Percentiles rank a stretch among this genome's conserved stretches.
These are phyloP conservation scores for Bothrops jararaca DNA, from an alignment of 2,113 vertebrate genomes.

Conservation along the genomic window DNA sequence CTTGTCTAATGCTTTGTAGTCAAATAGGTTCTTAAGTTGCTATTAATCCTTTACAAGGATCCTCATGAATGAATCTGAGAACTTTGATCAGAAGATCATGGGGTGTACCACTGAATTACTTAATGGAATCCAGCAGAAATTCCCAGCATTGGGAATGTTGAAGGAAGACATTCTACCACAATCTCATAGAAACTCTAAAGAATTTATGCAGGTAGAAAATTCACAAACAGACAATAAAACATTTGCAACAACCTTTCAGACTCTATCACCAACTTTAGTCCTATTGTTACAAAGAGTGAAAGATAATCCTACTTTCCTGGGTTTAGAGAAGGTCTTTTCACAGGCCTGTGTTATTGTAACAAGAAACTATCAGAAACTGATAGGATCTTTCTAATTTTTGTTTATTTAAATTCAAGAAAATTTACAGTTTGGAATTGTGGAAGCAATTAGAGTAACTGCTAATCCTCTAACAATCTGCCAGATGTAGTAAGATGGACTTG, in stretches of 20 bases:
- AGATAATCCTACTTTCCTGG: not conserved
- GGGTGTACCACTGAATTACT: not conserved
- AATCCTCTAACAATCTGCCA: not conserved
- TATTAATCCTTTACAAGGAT: not conserved
- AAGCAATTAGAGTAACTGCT: not conserved
- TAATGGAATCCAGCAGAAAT: not conserved
- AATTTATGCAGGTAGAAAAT: not conserved
- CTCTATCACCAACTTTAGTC: not conserved
- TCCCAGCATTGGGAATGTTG: not conserved
- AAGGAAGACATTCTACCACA: not conserved
- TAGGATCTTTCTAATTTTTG: not conserved
- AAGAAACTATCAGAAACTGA: not conserved
- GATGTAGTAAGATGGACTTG: not conserved
- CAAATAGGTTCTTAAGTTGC: not conserved
- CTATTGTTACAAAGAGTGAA: not conserved
- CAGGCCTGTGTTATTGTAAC: not conserved
- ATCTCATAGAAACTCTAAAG: not conserved
- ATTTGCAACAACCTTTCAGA: not conserved
- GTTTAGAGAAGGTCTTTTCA: not conserved
- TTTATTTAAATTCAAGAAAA: not conserved
- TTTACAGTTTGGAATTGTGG: not conserved
- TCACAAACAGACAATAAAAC: not conserved
- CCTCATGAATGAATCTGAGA: not conserved
- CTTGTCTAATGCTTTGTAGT: not conserved
- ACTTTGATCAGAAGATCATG: not conserved